Evolutionary conservation across 2,888 invertebrate genomes (phyloP).

Genomic region (Andrena haemorrhoa): DNA sequence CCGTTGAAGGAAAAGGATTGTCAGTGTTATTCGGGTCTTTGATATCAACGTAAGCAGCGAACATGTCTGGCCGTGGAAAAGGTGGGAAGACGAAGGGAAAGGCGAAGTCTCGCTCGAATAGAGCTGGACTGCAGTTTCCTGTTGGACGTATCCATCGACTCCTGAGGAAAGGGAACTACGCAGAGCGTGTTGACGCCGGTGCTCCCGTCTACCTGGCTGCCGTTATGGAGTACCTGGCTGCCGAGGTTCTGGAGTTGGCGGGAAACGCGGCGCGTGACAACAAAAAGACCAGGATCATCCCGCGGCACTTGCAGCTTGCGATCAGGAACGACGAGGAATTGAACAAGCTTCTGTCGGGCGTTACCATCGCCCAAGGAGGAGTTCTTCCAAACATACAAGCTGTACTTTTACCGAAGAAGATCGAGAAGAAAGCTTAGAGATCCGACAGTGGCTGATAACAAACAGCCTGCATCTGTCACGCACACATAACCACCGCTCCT

Average conservation of each 20-base stretch:
- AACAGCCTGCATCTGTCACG: too few species aligned
- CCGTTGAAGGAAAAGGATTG: not conserved
- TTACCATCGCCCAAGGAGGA: conserved; percentile 94
- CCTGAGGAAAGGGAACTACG: conserved; percentile 88
- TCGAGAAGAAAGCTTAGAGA: conserved; percentile 80
- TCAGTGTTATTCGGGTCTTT: not conserved
- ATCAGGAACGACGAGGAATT: conserved; percentile 93
- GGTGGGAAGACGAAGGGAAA: conserved; percentile 75
- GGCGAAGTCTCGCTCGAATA: conserved; percentile 85
- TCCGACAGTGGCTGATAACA: not conserved
- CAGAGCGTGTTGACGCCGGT: conserved; percentile 87
- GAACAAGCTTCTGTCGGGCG: conserved; percentile 90
- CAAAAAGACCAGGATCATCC: conserved; percentile 88
- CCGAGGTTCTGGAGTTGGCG: conserved; percentile 89
- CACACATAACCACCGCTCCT: too few species aligned
- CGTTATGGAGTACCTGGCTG: conserved; percentile 89
- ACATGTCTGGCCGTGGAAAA: conserved; percentile 77
- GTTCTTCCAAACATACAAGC: conserved; percentile 93
- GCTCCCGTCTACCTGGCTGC: conserved; percentile 87
- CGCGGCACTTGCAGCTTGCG: conserved; percentile 92
- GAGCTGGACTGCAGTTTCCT: conserved; percentile 87
- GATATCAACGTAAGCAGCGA: not conserved
- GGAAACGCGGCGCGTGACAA: conserved; percentile 90
- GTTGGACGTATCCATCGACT: conserved; percentile 88
- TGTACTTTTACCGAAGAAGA: conserved; percentile 91